Evolutionary conservation across 1,140 invertebrate genomes (phyloP), one percentile per base, ranked within the genome.

Genomic region (Drosophila lini): DNA sequence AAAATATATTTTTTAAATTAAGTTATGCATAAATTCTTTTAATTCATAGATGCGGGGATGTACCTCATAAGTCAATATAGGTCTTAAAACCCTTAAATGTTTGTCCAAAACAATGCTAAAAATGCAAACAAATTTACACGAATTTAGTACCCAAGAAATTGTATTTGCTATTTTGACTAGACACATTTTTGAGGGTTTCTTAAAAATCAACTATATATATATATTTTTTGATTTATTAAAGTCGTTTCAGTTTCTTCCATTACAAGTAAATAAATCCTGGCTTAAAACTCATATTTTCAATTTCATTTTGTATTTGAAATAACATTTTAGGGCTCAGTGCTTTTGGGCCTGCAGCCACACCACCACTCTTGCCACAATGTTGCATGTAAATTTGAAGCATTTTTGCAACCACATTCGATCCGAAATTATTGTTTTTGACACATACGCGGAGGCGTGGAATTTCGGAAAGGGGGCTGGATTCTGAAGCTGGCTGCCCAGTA

Each of bases 361-460:
- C 58, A 48, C 16, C 9, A n/a, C 32, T 38, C n/a, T 38, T 47
- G 44, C 59, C 22, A 74, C 25, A 50, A 32, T 22, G 34, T 57
- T 74, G 42, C 34, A 78, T 70, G 74, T 31, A 76, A 69, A 70
- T 78, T 61, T 55, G n/a, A 70, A 56, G 64, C 53, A 38, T 76
- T 74, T 40, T 41, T 28, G 52, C 69, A 64, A 84, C 77, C 81
- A 55, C 81, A 80, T 58, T 55, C 55, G 47, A 78, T 75, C 56
- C 48, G 32, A 61, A 61, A 55, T 64, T 63, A 58, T 74, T 80
- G 65, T 64, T 77, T 84, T 68, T 77, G 77, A 80, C 80, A 80
- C 56, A 61, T 76, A 42, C 61, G 45, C 53, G 67, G n/a, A 22
- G 19, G 63, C 19, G 42, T 48, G 41, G 53, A 32, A 22, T 40